These are phyloP conservation scores for Coccyzus lansbergi DNA, from an alignment of 2,797 vertebrate genomes.

Conservation along the genomic window DNA sequence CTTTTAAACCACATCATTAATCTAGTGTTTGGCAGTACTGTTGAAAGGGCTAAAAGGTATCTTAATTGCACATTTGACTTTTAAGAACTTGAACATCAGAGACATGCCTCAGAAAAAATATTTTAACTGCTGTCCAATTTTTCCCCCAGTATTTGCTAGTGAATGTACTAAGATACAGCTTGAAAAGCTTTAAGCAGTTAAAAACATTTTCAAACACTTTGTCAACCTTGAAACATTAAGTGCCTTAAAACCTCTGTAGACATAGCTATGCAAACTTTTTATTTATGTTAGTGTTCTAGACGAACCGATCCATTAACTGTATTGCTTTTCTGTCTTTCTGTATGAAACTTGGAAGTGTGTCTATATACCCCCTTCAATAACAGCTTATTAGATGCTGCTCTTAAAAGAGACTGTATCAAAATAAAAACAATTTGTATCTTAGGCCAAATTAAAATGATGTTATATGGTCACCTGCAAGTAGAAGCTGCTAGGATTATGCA, in stretches of 20 bases:
- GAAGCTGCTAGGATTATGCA: constrained; percentile 89
- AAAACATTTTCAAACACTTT: constrained; percentile 70
- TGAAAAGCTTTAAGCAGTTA: constrained; percentile 80
- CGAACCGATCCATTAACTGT: constrained; percentile 78
- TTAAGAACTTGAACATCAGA: constrained; percentile 65
- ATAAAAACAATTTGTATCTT: constrained; percentile 67
- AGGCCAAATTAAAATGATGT: constrained; percentile 82
- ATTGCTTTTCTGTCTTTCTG: constrained; percentile 74
- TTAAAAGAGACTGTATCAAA: constrained; percentile 78
- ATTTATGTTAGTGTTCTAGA: constrained; percentile 85
- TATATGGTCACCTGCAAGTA: constrained; percentile 90
- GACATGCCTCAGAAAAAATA: constrained; percentile 40
- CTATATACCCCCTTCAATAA: constrained; percentile 71
- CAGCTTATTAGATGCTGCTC: constrained; percentile 78
- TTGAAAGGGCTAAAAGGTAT: constrained; percentile 66
- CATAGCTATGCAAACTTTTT: constrained; percentile 98
- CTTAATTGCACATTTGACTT: constrained; percentile 52
- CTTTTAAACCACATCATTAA: not conserved
- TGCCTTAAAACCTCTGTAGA: constrained; percentile 97
- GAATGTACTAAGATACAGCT: constrained; percentile 71
- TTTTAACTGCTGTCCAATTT: constrained; percentile 64
- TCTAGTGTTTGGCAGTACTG: not conserved
- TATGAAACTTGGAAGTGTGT: constrained; percentile 75
- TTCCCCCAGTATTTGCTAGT: constrained; percentile 65
- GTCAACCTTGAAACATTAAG: constrained; percentile 86